phyloP scores from a whole-genome alignment of 2,113 vertebrate genomes.

The Hemibagrus wyckioides region DNA sequence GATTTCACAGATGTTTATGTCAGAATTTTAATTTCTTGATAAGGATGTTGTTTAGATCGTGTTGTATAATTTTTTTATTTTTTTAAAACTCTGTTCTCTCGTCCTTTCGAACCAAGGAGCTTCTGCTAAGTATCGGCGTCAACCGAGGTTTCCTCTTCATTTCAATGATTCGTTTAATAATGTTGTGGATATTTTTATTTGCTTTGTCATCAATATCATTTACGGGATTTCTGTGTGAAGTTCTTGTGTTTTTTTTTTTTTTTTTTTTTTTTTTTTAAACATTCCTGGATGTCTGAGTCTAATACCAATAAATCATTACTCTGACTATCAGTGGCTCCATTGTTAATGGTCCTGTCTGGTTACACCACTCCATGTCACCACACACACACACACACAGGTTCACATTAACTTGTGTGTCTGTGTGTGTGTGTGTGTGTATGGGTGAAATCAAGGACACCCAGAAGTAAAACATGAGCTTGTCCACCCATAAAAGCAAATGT shows the following conservation, averaged over 20 bases:
- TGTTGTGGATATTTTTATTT: not conserved
- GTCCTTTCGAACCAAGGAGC: not conserved
- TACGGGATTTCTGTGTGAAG: not conserved
- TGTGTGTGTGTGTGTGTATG: not conserved
- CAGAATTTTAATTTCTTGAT: not conserved
- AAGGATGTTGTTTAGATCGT: not conserved
- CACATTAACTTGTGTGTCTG: constrained; percentile 29
- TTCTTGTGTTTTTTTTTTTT: not conserved
- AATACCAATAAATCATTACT: constrained; percentile 33
- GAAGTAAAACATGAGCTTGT: constrained; percentile 1
- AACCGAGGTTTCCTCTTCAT: not conserved
- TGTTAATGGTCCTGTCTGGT: not conserved
- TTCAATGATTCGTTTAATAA: too few species aligned
- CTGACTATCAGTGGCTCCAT: constrained; percentile 8
- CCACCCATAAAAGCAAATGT: not conserved
- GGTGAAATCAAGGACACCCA: constrained; percentile 17
- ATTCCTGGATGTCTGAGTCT: constrained; percentile 16
- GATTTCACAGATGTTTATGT: not conserved
- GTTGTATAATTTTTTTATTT: not conserved
- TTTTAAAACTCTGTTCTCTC: not conserved
- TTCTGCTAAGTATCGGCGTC: not conserved
- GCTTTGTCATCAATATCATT: not conserved
- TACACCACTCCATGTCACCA: not conserved
- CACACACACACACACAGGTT: not conserved
- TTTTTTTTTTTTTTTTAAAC: constrained; percentile 2